Evolutionary conservation across 2,113 vertebrate genomes (phyloP), one percentile per base, ranked within the genome.

Genomic region (Limnothrissa miodon): DNA sequence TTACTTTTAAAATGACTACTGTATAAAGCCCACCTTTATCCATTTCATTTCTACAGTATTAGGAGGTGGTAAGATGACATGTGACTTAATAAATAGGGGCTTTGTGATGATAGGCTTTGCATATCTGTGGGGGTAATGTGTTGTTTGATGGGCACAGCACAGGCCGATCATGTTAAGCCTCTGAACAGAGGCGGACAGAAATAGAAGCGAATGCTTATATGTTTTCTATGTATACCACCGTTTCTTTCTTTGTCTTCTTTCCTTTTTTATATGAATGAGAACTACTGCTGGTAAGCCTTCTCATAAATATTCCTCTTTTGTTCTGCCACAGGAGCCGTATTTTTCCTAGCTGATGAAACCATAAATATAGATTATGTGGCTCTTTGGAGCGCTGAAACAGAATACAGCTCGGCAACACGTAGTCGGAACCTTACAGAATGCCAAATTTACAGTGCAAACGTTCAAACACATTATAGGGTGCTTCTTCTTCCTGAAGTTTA

Each of bases 1-100:
- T 21, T 36, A 11, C 66, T 74, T 78, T 42, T 87, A 84, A 85
- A 83, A n/a, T n/a, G n/a, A n/a, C 78, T 78, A 83, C 70, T 83
- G 66, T 33, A 70, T 44, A 78, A 62, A 36, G 46, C 78, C 46
- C 79, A 45, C 79, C 74, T 33, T 36, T 74, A 74, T 36, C 25
- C 13, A 5, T 74, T 8, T 15, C 66, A 36, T 74, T 11, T 11
- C 17, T 15, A 13, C 10, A 33, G 66, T 39, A 36, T 11, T 2
- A 74, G 81, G 45, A 62, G 78, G 74, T 59, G 66, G 17, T 66
- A 15, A 74, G 66, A 29, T 74, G 29, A 74, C 66, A 74, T 74
- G 15, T 74, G 66, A 74, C 36, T 74, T 74, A 74, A 74, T 74
- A 74, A 74, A 74, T 36, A 36, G 33, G 10, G 36, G 66, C 33